Conservation (phyloP, 1,140 invertebrate genomes). For the Magallana angulata region DNA sequence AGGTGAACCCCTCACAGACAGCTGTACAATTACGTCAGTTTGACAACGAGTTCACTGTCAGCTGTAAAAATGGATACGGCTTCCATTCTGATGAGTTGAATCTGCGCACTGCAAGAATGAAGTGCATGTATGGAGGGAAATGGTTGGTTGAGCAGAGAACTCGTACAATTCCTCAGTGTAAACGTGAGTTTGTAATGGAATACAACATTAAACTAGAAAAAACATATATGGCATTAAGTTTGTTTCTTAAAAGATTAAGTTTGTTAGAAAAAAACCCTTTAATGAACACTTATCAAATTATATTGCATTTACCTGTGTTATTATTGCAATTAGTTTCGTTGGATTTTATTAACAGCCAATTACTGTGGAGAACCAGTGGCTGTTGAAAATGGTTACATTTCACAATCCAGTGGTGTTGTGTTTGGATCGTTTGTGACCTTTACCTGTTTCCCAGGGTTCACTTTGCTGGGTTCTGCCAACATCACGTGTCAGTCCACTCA, state of each 20-base stretch:
- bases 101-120: background rate
- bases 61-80: constrained; percentile 60
- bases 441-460: constrained; percentile 65
- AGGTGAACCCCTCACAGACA: constrained; percentile 33
- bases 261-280: no score
- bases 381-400: constrained; percentile 54
- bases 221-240: no score
- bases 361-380: constrained; percentile 55
- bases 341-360: background rate
- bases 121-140: constrained; percentile 52
- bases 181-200: constrained; percentile 36
- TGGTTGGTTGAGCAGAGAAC: constrained; percentile 44
- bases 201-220: no score
- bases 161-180: constrained; percentile 42
- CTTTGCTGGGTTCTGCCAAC: constrained; percentile 46
- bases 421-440: constrained; percentile 45
- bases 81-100: constrained; percentile 60
- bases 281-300: no score
- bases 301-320: background rate
- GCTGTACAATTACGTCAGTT: constrained; percentile 43
- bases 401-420: constrained; percentile 45
- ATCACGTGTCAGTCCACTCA: constrained; percentile 57
- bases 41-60: constrained; percentile 49
- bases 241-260: no score
- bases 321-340: background rate